Base-by-base conservation (phyloP, 35 echinoderm and acorn worm species). In the Diadema setosum region DNA sequence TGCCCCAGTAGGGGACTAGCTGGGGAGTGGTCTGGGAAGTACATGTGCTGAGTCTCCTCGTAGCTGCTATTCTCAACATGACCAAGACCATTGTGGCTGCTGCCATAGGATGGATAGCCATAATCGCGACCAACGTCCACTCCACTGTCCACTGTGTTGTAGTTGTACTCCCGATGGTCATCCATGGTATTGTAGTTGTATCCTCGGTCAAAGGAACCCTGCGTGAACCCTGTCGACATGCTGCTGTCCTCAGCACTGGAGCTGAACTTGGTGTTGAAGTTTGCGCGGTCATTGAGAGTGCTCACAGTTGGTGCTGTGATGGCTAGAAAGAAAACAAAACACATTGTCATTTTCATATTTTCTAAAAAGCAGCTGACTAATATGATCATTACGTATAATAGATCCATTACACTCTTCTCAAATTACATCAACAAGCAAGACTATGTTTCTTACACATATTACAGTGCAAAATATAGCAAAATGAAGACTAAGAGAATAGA, bases 71-170 rank as follows among this genome's bases (percentile, higher is more conserved):
- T 60, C 24, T 60, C 46, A 57, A 83, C 25, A 5, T 58, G 14
- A 2, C 29, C 42, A 5, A n/a, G 39, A 27, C 24, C 23, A 25
- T 83, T 16, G 11, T 6, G 18, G 18, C 56, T 35, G 0, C 50
- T 11, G 29, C 43, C 20, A 26, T 48, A 25, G 2, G 81, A 58
- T 18, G 18, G 46, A 41, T 78, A 78, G 5, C 37, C 73, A n/a
- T 25, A 41, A 3, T 32, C 21, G 29, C 73, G 36, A 35, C 73
- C 73, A 23, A 36, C 9, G 14, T 78, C 73, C 18, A 78, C 37
- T 33, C 73, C 73, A n/a, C 73, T 78, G 73, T 78, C 73, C 40
- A 78, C 2, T 2, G 73, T 78, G 73, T 78, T 78, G 73, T 78
- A 78, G 73, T 78, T 78, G 39, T 44, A 44, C 24, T 78, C 33